Evolutionary conservation across 2,888 invertebrate genomes (phyloP).

Genomic region (Eudasyphora cyanicolor): DNA sequence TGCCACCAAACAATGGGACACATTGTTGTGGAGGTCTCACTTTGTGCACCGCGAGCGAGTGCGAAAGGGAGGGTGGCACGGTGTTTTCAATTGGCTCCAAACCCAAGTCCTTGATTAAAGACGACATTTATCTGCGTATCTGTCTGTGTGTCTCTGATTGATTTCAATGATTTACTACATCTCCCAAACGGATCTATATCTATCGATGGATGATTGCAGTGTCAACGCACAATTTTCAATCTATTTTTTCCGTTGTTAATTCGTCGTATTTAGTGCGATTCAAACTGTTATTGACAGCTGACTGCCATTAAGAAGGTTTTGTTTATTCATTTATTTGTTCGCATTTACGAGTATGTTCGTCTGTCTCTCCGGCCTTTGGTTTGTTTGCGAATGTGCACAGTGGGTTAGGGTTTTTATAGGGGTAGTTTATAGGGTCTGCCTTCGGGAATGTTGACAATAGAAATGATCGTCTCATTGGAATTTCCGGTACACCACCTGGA

Average conservation of each 20-base stretch:
- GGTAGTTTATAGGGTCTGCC: neutral
- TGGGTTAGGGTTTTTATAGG: neutral
- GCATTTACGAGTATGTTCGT: no score
- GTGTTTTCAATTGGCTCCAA: neutral
- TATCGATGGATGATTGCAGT: slow-evolving; percentile 19
- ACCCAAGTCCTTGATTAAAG: slow-evolving; percentile 9
- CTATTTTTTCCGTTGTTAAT: slow-evolving; percentile 53
- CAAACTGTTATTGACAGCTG: slow-evolving; percentile 60
- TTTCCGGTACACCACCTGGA: neutral
- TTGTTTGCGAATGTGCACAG: neutral
- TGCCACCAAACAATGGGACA: slow-evolving; percentile 7
- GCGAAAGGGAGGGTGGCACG: no score
- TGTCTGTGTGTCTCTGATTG: neutral
- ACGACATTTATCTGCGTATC: neutral
- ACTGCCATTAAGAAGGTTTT: slow-evolving; percentile 35
- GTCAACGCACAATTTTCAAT: slow-evolving; percentile 46
- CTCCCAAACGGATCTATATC: no score
- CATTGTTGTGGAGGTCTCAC: neutral
- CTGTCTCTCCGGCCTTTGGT: no score
- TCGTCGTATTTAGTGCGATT: slow-evolving; percentile 43
- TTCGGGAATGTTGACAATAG: neutral
- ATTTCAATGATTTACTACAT: neutral
- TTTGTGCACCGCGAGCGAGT: no score
- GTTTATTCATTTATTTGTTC: slow-evolving; percentile 43
- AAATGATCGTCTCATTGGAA: neutral